Base-by-base conservation (phyloP, 2,888 invertebrate genomes). In the Tetropium fuscum region DNA sequence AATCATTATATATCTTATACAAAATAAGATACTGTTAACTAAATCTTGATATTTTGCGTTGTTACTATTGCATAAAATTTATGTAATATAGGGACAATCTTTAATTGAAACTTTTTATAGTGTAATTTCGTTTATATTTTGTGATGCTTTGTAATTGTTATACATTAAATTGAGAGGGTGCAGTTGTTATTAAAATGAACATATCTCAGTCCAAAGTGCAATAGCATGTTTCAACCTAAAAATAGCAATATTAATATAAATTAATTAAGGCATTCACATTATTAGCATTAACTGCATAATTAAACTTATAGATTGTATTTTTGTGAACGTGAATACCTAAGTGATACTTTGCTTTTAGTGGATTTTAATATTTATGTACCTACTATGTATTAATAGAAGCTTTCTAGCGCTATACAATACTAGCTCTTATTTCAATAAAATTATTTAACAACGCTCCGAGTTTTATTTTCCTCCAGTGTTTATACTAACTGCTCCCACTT, bases 271-370 rank as follows among this genome's bases (percentile, higher is more conserved):
- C 69, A 64, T 67, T 67, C 64, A 68, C 67, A 59, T 63, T 63
- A 62, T 61, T 61, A 61, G 61, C 61, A 40, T 36, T 38, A 60
- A 51, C 63, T 57, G 64, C 67, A 6, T 48, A 48, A 48, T 19
- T 20, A 47, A 47, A 48, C 48, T 71, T 67, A 66, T 70, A 73
- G 70, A 71, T 73, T 74, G 75, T 77, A 77, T 78, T 78, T 78
- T 76, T 78, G 78, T 78, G 78, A 74, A 77, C 74, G 78, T 78
- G 77, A 74, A 76, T 74, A 73, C 71, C 71, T 75, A 73, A 74
- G 76, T 78, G 76, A 78, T 77, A 77, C 70, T 73, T 75, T 74
- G 76, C 77, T 77, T 77, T 78, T 78, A 78, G 77, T 77, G 75
- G 74, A 72, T 73, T 74, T 75, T 76, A 76, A 75, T 76, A 74